Conservation (phyloP, 2,113 vertebrate genomes). For the Urocolius indicus region DNA sequence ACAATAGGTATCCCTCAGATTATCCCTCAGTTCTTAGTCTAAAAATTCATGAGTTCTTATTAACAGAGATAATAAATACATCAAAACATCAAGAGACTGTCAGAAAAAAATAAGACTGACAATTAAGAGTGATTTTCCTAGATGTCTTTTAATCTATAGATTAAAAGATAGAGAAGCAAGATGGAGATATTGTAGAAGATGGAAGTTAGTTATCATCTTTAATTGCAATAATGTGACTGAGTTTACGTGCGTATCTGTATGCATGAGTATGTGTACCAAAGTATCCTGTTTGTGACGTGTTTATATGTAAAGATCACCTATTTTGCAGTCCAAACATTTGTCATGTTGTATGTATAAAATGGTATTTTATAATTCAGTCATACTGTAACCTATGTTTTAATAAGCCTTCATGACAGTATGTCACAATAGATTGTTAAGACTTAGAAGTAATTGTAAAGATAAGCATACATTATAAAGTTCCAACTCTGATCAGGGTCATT, state of each 20-base stretch:
- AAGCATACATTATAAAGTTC: neutral
- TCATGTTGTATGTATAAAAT: neutral
- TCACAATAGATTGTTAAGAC: neutral
- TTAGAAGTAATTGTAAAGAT: neutral
- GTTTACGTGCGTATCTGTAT: neutral
- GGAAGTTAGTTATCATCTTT: neutral
- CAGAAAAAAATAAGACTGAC: neutral
- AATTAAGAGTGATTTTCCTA: neutral
- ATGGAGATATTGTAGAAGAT: neutral
- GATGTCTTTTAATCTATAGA: neutral
- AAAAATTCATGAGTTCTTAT: neutral
- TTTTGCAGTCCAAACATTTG: neutral
- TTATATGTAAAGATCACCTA: neutral
- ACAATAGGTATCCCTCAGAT: neutral
- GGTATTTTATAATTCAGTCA: neutral
- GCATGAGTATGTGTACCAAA: neutral
- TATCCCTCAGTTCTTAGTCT: neutral
- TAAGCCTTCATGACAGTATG: neutral
- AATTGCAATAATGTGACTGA: neutral
- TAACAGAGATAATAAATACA: neutral
- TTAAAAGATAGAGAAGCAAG: neutral
- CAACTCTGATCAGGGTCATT: neutral
- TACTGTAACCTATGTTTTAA: neutral
- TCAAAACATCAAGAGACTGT: neutral
- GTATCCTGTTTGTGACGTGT: neutral